phyloP scores from a whole-genome alignment of 2,888 invertebrate genomes.

The Xylophagus ater region DNA sequence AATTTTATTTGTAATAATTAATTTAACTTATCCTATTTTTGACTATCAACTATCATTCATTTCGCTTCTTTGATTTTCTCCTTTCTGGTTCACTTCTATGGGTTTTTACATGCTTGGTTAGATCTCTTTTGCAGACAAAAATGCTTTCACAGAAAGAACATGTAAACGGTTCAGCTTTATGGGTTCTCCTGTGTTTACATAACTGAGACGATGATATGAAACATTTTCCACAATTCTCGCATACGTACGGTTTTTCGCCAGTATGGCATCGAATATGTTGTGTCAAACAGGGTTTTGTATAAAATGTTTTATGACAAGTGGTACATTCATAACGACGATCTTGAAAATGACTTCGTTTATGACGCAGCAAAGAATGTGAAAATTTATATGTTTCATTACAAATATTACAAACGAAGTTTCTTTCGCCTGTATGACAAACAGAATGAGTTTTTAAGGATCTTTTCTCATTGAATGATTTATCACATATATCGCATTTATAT shows the following conservation, averaged over 20 bases:
- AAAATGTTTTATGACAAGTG: no score
- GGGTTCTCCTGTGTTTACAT: slow-evolving; percentile 7
- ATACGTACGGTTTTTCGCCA: slow-evolving; percentile 11
- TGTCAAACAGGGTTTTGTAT: no score
- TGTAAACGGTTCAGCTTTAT: slow-evolving; percentile 8
- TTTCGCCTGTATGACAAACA: no score
- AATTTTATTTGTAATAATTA: no score
- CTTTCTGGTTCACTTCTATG: no score
- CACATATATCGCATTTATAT: no score
- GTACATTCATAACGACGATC: no score
- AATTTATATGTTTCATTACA: slow-evolving; percentile 13
- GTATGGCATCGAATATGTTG: slow-evolving; percentile 13
- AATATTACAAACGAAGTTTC: slow-evolving; percentile 11
- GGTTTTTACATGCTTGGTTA: no score
- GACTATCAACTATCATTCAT: no score
- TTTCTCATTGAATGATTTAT: slow-evolving; percentile 12
- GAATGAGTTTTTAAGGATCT: slow-evolving; percentile 11
- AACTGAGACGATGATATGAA: slow-evolving; percentile 9
- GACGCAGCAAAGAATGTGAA: slow-evolving; percentile 10
- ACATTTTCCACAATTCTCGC: slow-evolving; percentile 6
- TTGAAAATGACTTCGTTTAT: no score
- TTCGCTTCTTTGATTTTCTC: no score
- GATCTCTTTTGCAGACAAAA: slow-evolving; percentile 7
- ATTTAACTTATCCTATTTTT: no score
- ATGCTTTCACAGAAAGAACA: slow-evolving; percentile 7